Base-by-base conservation (phyloP, 2,797 vertebrate species). In the Poeciliopsis presidionis region DNA sequence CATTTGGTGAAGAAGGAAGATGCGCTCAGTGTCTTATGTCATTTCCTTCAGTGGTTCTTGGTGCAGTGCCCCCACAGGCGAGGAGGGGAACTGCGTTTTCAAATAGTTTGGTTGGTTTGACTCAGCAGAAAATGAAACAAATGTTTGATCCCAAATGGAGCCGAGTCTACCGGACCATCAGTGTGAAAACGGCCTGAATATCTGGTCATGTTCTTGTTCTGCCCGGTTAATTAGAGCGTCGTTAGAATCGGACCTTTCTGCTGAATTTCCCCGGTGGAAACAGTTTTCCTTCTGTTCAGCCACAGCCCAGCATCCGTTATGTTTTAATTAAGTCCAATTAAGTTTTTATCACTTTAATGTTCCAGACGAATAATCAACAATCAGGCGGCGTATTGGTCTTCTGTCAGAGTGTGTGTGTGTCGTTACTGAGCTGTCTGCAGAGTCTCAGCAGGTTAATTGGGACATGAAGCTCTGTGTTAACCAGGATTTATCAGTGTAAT, bases 281-380 rank as follows among this genome's bases (percentile, higher is more conserved):
- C 65, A 36, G 20, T 41, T 46, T 6, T 28, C 73, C 53, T 74
- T 77, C 73, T 79, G 22, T 75, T 85, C 86, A 77, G 77, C 85
- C 77, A 61, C 85, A 84, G 74, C 0, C 0, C 45, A 70, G 63
- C 83, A 90, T 92, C 85, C 77, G 36, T 90, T 86, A 80, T 72
- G 47, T 88, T 92, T 91, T 87, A 91, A 91, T 91, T 88, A 89
- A 83, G 77, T 88, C 69, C 85, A 90, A 90, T 91, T 90, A 87
- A 51, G 78, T 87, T 87, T 90, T 89, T 91, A 92, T 92, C 90
- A 87, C 84, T 78, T 78, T 55, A 88, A 89, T 74, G 61, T 83
- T 78, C 36, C 47, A 82, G 81, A 84, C 8, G 0, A 67, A 79
- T 80, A 82, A 84, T 86, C 72, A 81, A 63, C 83, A 72, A 18